Percentiles rank a stretch among this genome's conserved stretches.
These are phyloP conservation scores for Nymphalis urticae DNA, from an alignment of 2,888 invertebrate species.

Conservation along the genomic window DNA sequence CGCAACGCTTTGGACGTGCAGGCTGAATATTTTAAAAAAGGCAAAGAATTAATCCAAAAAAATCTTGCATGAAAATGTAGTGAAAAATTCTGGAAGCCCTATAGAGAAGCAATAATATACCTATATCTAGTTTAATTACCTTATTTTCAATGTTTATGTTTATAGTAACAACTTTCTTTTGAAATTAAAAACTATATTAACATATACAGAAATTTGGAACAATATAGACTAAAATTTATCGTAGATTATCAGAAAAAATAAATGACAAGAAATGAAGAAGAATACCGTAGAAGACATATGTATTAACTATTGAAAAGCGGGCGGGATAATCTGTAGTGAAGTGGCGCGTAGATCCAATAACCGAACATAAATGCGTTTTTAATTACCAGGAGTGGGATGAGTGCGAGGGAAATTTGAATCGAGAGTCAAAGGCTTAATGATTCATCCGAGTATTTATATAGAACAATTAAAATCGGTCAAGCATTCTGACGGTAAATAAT, in stretches of 20 bases:
- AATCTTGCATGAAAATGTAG: not conserved
- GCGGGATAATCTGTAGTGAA: slow-evolving; percentile 38
- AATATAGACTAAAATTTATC: not conserved
- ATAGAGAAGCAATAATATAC: not conserved
- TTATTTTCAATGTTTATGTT: not conserved
- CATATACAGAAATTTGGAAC: not conserved
- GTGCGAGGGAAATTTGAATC: slow-evolving; percentile 57
- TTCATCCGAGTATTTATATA: slow-evolving; percentile 55
- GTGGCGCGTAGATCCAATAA: slow-evolving; percentile 45
- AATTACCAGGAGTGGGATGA: slow-evolving; percentile 53
- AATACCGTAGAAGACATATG: slow-evolving; percentile 16
- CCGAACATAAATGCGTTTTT: slow-evolving; percentile 58
- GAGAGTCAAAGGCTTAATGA: slow-evolving; percentile 53
- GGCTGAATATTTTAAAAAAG: slow-evolving; percentile 21
- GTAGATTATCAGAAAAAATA: slow-evolving; percentile 9
- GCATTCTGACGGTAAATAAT: slow-evolving; percentile 62
- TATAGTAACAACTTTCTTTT: not conserved
- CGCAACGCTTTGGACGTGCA: slow-evolving; percentile 18
- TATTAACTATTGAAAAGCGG: slow-evolving; percentile 30
- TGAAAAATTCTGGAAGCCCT: no score
- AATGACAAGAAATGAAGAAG: no score
- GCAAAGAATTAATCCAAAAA: not conserved
- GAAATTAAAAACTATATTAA: not conserved
- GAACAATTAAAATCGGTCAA: slow-evolving; percentile 67
- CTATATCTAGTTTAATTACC: no score